Evolutionary conservation across 2,113 vertebrate species (phyloP), one percentile per base, ranked within the genome.

Genomic region (Melanotaenia duboulayi): DNA sequence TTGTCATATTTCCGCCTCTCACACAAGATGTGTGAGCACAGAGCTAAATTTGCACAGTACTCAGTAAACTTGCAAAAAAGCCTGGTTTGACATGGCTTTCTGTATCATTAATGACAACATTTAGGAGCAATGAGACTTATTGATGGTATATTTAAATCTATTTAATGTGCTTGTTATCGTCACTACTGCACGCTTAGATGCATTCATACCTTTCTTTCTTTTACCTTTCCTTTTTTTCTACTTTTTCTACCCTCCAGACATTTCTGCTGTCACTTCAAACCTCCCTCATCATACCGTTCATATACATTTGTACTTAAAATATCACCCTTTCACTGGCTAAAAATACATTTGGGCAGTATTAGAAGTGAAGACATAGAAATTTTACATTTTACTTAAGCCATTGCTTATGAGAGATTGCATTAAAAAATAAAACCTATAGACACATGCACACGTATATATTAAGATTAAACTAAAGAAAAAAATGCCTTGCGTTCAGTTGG

Each of bases 181-280:
- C 55, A 16, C 42, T 57, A 46, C 25, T 22, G 4, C 17, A 44
- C 71, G 61, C 61, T 25, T 23, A 49, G 20, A 14, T 19, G 58
- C 68, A 63, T 61, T n/a, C 58, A 40, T 7, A 49, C 65, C 52
- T 71, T 64, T 28, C 28, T 28, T 28, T 28, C 28, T 40, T 56
- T 22, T 20, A 11, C 23, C 11, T 20, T 22, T 40, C 24, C 28
- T 28, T 28, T 37, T 4, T 39, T 63, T 61, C 6, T 51, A 13
- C 49, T 42, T 52, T 55, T 48, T 65, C 59, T 62, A 7, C 44
- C 62, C 75, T 84, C 25, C 51, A 62, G 79, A 44, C 76, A 64
- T 76, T 73, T 55, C 50, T 42, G 40, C 70, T 69, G 74, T 88
- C 78, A 79, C 61, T 61, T 58, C 51, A 77, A 76, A 74, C 50